A percentile compares a stretch with the other conserved stretches of the same genome.
Evolutionary conservation across 1,140 invertebrate genomes (phyloP).

Genomic region (Lineus longissimus): DNA sequence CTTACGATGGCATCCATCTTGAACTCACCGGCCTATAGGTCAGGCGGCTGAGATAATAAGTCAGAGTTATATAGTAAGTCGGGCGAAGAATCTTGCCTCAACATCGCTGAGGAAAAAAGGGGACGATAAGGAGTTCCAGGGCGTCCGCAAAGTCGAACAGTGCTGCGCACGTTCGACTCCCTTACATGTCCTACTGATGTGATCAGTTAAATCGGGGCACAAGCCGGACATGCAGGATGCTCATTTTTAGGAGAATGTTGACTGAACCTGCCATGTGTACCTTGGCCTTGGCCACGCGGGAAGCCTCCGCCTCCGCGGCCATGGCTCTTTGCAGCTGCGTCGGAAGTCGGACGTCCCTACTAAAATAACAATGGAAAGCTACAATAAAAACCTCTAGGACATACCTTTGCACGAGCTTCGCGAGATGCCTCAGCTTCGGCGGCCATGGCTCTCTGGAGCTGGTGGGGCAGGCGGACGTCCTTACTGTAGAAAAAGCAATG

Average conservation of each 20-base stretch:
- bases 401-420: slow-evolving; percentile 45
- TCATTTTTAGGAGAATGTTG: no score
- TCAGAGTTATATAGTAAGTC: neutral
- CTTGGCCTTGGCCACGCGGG: slow-evolving; percentile 45
- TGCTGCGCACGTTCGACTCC: no score
- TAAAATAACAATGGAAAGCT: slow-evolving; percentile 54
- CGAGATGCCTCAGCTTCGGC: slow-evolving; percentile 42
- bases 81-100: neutral
- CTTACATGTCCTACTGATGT: no score
- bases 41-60: neutral
- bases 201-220: no score
- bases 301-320: slow-evolving; percentile 48
- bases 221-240: no score
- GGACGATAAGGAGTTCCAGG: neutral
- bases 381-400: no score
- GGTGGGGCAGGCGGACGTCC: slow-evolving; percentile 78
- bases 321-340: slow-evolving; percentile 69
- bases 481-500: no score
- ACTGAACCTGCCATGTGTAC: slow-evolving; percentile 23
- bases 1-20: no score
- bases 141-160: no score
- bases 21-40: no score
- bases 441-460: slow-evolving; percentile 70
- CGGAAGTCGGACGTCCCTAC: slow-evolving; percentile 84
- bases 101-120: neutral